Conservation (phyloP, 2,797 vertebrate species). For the Pelobates cultripes region DNA sequence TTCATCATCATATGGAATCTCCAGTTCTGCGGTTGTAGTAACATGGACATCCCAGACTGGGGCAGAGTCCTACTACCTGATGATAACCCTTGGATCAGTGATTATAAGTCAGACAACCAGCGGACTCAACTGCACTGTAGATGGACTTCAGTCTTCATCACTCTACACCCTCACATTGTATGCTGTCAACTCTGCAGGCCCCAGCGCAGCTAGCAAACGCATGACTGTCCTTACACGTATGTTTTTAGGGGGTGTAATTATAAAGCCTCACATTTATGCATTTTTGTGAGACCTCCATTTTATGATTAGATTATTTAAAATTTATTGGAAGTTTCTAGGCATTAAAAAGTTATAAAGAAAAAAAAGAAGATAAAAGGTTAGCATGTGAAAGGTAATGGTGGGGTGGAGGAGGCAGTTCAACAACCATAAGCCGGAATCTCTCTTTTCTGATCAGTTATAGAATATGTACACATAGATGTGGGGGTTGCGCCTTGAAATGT, state of each 20-base stretch:
- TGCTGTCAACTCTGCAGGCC: conserved; percentile 69
- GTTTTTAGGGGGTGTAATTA: conserved; percentile 52
- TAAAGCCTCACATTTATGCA: neutral
- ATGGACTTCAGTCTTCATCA: conserved; percentile 62
- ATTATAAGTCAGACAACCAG: conserved; percentile 58
- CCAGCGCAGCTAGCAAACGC: conserved; percentile 68
- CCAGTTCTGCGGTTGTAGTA: conserved; percentile 67
- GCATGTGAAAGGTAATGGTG: too few species aligned
- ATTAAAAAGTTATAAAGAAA: too few species aligned
- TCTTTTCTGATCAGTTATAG: too few species aligned
- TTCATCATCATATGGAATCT: conserved; percentile 51
- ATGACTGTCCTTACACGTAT: conserved; percentile 73
- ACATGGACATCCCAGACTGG: conserved; percentile 66
- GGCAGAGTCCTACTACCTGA: conserved; percentile 64
- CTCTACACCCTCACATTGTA: conserved; percentile 68
- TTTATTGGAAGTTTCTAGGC: too few species aligned
- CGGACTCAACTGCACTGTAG: conserved; percentile 53
- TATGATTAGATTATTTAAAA: too few species aligned
- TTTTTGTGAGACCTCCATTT: neutral
- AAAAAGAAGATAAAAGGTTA: too few species aligned
- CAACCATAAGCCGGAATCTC: too few species aligned
- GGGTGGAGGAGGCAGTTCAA: too few species aligned
- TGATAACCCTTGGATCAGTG: conserved; percentile 45
- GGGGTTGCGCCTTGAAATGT: too few species aligned
- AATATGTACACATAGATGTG: too few species aligned